Conservation (phyloP, 2,797 vertebrate species). For the Labeo calbasu region DNA sequence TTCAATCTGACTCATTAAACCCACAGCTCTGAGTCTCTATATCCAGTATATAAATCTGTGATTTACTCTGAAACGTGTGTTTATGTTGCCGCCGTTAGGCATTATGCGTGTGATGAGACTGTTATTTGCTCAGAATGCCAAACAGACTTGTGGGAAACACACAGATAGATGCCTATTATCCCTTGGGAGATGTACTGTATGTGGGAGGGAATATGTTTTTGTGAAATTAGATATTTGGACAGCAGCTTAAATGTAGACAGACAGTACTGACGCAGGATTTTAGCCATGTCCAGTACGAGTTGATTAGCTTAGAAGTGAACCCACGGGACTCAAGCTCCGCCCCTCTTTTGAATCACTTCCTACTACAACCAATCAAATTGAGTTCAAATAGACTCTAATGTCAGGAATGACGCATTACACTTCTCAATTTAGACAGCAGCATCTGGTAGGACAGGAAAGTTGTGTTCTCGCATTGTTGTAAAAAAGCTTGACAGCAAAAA, state of each 20-base stretch:
- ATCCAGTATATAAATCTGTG: constrained; percentile 32
- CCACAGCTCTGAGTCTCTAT: constrained; percentile 16
- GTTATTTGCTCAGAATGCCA: constrained; percentile 49
- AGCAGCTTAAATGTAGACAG: constrained; percentile 30
- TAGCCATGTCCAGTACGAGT: neutral
- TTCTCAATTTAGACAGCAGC: constrained; percentile 27
- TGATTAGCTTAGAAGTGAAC: constrained; percentile 25
- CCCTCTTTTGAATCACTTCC: constrained; percentile 39
- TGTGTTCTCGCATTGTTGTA: constrained; percentile 14
- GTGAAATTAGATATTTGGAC: constrained; percentile 49
- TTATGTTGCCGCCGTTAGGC: constrained; percentile 14
- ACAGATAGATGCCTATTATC: constrained; percentile 54
- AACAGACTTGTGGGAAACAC: constrained; percentile 49
- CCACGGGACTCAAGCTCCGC: constrained; percentile 41
- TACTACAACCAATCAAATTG: constrained; percentile 37
- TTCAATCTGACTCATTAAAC: constrained; percentile 20
- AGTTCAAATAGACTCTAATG: constrained; percentile 35
- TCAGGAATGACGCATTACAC: constrained; percentile 42
- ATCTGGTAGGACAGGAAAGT: constrained; percentile 31
- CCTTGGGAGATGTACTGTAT: constrained; percentile 50
- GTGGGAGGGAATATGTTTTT: constrained; percentile 51
- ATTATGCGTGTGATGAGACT: constrained; percentile 22
- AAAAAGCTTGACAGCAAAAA: constrained; percentile 11
- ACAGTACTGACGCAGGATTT: constrained; percentile 40
- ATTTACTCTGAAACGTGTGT: constrained; percentile 46